Evolutionary conservation across 1,140 invertebrate species (phyloP).

Genomic region (Drosophila navojoa): DNA sequence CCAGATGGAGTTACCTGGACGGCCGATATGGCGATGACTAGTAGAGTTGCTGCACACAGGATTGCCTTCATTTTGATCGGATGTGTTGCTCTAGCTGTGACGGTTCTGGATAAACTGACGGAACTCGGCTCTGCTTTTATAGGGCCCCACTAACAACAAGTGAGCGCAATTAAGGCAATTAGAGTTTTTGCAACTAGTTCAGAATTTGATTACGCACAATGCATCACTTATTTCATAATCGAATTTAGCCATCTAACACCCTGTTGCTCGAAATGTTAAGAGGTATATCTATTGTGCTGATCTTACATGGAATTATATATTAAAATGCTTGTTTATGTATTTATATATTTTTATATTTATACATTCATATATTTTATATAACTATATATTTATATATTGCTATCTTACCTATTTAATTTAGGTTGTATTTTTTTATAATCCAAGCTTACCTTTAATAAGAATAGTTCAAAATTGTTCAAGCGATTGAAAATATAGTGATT

Average conservation of each 20-base stretch:
- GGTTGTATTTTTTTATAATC: no score
- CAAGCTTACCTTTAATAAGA: no score
- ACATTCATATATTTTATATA: no score
- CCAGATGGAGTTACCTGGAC: conserved; percentile 53
- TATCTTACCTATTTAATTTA: no score
- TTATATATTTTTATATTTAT: no score
- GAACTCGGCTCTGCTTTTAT: conserved; percentile 48
- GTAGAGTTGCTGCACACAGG: conserved; percentile 43
- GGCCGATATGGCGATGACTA: conserved; percentile 38
- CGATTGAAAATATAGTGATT: no score
- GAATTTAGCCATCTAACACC: conserved; percentile 43
- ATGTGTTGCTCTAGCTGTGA: conserved; percentile 19
- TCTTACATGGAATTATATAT: no score
- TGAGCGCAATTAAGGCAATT: conserved; percentile 68
- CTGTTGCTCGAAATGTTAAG: not conserved
- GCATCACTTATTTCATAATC: conserved; percentile 58
- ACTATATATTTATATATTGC: no score
- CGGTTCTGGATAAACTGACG: conserved; percentile 25
- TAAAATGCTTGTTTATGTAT: no score
- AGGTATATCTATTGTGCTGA: not conserved
- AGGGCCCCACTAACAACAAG: conserved; percentile 20
- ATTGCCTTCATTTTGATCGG: conserved; percentile 55
- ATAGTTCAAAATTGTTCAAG: no score
- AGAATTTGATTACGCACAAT: conserved; percentile 74
- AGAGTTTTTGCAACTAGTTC: conserved; percentile 56